Conservation (phyloP, 2,888 invertebrate genomes). For the Archaeoteleia sp. region DNA sequence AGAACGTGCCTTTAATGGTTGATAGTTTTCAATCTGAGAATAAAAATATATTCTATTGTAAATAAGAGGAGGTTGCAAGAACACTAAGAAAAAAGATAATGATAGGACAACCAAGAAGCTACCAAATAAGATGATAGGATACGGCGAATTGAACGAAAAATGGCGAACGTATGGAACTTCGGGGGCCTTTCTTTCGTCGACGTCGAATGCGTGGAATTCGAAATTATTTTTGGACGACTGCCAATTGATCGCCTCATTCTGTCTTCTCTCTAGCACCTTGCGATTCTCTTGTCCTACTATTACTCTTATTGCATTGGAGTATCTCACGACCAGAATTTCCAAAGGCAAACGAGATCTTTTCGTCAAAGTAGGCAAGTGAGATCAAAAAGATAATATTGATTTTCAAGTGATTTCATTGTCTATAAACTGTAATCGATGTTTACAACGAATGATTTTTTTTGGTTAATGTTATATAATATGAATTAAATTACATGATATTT, state of each 20-base stretch:
- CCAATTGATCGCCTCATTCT: slow-evolving; percentile 28
- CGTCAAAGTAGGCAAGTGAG: slow-evolving; percentile 9
- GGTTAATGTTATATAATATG: too few relatives aligned
- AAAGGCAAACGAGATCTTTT: slow-evolving; percentile 23
- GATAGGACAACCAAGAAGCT: slow-evolving; percentile 15
- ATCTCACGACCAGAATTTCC: slow-evolving; percentile 31
- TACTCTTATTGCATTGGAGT: slow-evolving; percentile 26
- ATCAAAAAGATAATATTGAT: slow-evolving; percentile 15
- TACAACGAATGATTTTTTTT: too few relatives aligned
- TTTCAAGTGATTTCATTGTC: not conserved
- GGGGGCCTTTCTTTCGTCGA: slow-evolving; percentile 36
- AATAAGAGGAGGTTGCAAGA: too few relatives aligned
- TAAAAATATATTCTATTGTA: too few relatives aligned
- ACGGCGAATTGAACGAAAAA: slow-evolving; percentile 30
- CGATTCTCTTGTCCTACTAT: slow-evolving; percentile 7
- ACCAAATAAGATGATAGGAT: slow-evolving; percentile 40
- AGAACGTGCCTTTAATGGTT: too few relatives aligned
- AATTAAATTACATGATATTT: too few relatives aligned
- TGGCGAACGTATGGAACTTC: slow-evolving; percentile 28
- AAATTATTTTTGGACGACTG: slow-evolving; percentile 48
- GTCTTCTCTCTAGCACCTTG: slow-evolving; percentile 29
- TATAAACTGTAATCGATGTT: too few relatives aligned
- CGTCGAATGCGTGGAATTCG: slow-evolving; percentile 39
- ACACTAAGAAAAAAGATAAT: slow-evolving; percentile 13
- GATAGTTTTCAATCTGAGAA: too few relatives aligned